Evolutionary conservation across 1,140 invertebrate species (phyloP), one percentile per base, ranked within the genome.

Genomic region (Apis florea): DNA sequence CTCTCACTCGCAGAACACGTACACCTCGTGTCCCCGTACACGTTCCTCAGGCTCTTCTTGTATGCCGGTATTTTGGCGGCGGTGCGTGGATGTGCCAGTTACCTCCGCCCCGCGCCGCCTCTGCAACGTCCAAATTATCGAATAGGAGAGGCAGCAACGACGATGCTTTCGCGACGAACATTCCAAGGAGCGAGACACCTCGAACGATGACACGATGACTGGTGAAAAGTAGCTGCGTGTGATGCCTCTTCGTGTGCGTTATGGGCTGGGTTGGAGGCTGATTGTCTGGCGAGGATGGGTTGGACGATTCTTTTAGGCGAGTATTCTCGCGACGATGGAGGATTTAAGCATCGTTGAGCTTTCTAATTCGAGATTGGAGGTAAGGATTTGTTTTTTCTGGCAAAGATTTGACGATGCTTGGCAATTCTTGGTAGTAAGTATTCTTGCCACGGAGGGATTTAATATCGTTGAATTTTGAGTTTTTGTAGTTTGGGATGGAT

Each of bases 11-110:
- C 87, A 86, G 85, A 67, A 89, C 90, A 91, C 90, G 90, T 91
- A 91, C 85, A 73, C 79, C 69, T 71, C 84, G 83, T 90, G 90
- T 91, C 90, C 90, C 83, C 88, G 79, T 90, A 91, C 89, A 91
- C 89, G 90, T 91, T 79, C 80, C 84, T 87, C 75, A 17, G 61
- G 64, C 77, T 69, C 69, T 81, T 72, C 79, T 68, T 76, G 61
- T 68, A 80, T 79, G 51, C 79, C 83, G 85, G 83, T 85, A 86
- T 82, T 80, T 76, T 76, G 63, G 72, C 74, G 73, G 64, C 81
- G 49, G 79, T 68, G 66, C 69, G 73, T 82, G 70, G 70, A 63
- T 85, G 84, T 82, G 83, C 80, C 78, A 74, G 84, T 67, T 81
- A 89, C 79, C 79, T 87, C 84, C 85, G 87, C 76, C 58, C 24